A percentile compares a stretch with the other conserved stretches of the same genome.
Evolutionary conservation across 1,140 invertebrate species (phyloP).

Genomic region (Sycophaga agraensis): DNA sequence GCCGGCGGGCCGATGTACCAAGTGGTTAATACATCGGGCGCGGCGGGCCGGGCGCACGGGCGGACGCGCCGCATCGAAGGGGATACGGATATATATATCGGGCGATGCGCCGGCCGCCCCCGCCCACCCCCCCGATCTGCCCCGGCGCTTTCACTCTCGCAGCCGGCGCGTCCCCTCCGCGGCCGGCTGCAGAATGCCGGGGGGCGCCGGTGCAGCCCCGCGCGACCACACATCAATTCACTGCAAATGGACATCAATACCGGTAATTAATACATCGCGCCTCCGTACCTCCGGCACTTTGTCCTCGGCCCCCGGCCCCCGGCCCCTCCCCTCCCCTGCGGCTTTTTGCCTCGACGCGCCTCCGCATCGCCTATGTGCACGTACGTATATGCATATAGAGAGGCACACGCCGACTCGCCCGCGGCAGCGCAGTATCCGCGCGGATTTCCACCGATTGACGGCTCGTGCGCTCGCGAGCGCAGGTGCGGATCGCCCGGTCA

Average conservation of each 20-base stretch:
- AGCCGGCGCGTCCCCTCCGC: conserved; percentile 17
- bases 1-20: conserved; percentile 3
- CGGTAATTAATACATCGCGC: conserved; percentile 61
- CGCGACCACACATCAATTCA: conserved; percentile 60
- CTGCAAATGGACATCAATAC: conserved; percentile 61
- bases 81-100: conserved; percentile 7
- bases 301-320: conserved; percentile 11
- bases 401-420: too few species aligned
- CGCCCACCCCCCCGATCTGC: neutral
- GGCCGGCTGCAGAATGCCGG: conserved; percentile 25
- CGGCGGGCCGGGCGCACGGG: neutral
- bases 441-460: too few species aligned
- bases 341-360: too few species aligned
- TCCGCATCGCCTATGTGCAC: too few species aligned
- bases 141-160: neutral
- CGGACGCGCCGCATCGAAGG: conserved; percentile 23
- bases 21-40: conserved; percentile 20
- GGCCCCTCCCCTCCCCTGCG: too few species aligned
- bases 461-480: too few species aligned
- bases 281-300: conserved; percentile 31
- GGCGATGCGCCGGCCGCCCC: neutral
- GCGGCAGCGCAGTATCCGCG: too few species aligned
- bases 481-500: neutral
- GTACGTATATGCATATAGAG: too few species aligned
- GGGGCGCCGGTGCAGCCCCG: conserved; percentile 51